Evolutionary conservation across 1,140 invertebrate species (phyloP).

Genomic region (Drosophila lowei): DNA sequence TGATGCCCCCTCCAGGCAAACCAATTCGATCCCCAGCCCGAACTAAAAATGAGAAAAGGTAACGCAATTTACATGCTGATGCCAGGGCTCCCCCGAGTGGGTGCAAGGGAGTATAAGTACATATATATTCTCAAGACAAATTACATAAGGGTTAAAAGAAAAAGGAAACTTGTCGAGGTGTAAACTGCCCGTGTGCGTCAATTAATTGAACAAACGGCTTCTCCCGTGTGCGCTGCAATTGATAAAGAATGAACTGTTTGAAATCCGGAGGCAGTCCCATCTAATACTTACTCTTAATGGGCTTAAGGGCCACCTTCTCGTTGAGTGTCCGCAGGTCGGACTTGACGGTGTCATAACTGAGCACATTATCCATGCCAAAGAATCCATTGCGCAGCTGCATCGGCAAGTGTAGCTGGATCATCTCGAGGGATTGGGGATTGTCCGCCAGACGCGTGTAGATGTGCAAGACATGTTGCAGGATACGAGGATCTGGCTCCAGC

Average conservation of each 20-base stretch:
- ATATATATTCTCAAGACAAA: constrained; percentile 32
- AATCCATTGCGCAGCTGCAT: constrained; percentile 96
- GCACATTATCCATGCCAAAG: constrained; percentile 90
- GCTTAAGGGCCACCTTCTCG: constrained; percentile 13
- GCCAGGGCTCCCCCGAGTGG: constrained; percentile 25
- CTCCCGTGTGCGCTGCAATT: background rate
- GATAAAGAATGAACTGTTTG: background rate
- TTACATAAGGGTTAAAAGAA: constrained; percentile 5
- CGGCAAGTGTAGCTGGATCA: constrained; percentile 96
- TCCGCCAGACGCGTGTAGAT: constrained; percentile 98
- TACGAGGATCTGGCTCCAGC: constrained; percentile 95
- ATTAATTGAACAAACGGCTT: constrained; percentile 26
- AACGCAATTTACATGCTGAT: constrained; percentile 78
- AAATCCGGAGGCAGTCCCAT: background rate
- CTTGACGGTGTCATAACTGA: constrained; percentile 11
- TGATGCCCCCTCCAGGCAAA: constrained; percentile 27
- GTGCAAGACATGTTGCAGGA: constrained; percentile 98
- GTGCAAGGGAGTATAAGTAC: background rate
- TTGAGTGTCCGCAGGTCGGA: constrained; percentile 17
- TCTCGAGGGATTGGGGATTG: constrained; percentile 96
- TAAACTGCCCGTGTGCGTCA: constrained; percentile 51
- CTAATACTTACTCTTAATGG: background rate
- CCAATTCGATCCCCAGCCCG: background rate
- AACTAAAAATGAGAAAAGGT: constrained; percentile 36
- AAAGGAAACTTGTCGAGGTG: constrained; percentile 45